Conservation (phyloP, 53 echinoderm and acorn worm species). For the Antedon mediterranea region DNA sequence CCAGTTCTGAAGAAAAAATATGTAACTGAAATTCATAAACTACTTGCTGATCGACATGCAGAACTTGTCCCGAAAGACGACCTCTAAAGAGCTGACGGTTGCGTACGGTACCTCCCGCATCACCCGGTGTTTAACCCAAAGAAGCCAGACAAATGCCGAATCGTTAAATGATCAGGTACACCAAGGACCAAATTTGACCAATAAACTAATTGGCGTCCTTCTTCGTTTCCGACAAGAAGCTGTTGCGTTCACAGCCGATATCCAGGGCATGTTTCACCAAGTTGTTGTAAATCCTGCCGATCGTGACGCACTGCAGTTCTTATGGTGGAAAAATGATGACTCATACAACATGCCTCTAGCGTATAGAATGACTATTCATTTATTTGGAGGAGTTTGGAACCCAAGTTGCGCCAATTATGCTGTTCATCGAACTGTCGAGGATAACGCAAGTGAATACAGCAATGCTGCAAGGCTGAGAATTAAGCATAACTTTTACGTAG, state of each 20-base stretch:
- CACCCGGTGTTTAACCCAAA: constrained; percentile 17
- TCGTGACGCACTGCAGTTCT: constrained; percentile 6
- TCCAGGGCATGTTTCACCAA: constrained; percentile 21
- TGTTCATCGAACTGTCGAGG: background rate
- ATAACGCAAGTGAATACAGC: constrained; percentile 6
- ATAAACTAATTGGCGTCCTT: background rate
- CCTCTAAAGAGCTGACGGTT: constrained; percentile 22
- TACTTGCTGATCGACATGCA: constrained; percentile 18
- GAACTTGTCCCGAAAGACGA: constrained; percentile 12
- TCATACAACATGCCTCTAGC: background rate
- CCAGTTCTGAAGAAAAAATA: too few species aligned
- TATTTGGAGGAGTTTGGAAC: constrained; percentile 16
- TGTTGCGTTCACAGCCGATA: constrained; percentile 8
- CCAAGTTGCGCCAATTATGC: constrained; percentile 19
- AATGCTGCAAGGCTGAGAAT: too few species aligned
- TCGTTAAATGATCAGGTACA: constrained; percentile 4
- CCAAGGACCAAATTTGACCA: background rate
- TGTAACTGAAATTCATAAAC: background rate
- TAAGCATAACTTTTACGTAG: too few species aligned
- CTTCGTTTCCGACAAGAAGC: constrained; percentile 1
- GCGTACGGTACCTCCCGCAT: constrained; percentile 22
- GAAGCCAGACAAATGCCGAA: constrained; percentile 20
- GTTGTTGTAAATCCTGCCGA: background rate
- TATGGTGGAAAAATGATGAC: constrained; percentile 8
- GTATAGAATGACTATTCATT: constrained; percentile 1